These are phyloP conservation scores for Naso thynnoides DNA, from an alignment of 2,797 vertebrate genomes.

Conservation along the genomic window DNA sequence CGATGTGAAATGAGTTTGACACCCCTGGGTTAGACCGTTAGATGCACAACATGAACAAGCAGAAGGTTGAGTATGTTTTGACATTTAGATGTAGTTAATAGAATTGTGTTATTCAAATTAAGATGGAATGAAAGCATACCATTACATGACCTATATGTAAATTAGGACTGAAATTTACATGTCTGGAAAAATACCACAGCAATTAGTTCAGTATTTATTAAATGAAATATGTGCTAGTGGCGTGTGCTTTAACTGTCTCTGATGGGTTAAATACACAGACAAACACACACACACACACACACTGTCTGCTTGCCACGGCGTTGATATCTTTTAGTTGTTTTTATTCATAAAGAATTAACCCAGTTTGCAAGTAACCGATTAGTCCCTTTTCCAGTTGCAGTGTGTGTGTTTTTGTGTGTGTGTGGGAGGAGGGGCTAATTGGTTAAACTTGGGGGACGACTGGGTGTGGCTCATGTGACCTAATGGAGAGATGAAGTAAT, in stretches of 20 bases:
- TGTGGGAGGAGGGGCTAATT: conserved; percentile 6
- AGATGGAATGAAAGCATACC: background rate
- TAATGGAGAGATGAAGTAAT: conserved; percentile 73
- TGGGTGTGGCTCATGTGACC: conserved; percentile 67
- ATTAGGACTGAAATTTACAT: background rate
- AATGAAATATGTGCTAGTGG: background rate
- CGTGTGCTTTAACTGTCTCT: background rate
- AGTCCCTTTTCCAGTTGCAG: conserved; percentile 25
- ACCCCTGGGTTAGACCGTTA: background rate
- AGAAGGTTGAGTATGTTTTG: background rate
- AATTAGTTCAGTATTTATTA: too few relatives aligned
- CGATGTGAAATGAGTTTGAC: too few relatives aligned
- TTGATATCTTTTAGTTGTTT: background rate
- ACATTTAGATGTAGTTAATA: background rate
- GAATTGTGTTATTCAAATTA: background rate
- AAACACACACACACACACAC: background rate
- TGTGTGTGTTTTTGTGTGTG: conserved; percentile 13
- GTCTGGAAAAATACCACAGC: background rate
- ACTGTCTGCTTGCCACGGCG: background rate
- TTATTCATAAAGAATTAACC: conserved; percentile 24
- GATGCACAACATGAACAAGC: background rate
- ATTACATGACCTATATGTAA: background rate
- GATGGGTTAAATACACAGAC: background rate
- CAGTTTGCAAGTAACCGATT: conserved; percentile 27
- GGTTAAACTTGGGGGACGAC: conserved; percentile 52